These are phyloP conservation scores for Haemorhous mexicanus DNA, from an alignment of 2,113 vertebrate species.

Conservation along the genomic window DNA sequence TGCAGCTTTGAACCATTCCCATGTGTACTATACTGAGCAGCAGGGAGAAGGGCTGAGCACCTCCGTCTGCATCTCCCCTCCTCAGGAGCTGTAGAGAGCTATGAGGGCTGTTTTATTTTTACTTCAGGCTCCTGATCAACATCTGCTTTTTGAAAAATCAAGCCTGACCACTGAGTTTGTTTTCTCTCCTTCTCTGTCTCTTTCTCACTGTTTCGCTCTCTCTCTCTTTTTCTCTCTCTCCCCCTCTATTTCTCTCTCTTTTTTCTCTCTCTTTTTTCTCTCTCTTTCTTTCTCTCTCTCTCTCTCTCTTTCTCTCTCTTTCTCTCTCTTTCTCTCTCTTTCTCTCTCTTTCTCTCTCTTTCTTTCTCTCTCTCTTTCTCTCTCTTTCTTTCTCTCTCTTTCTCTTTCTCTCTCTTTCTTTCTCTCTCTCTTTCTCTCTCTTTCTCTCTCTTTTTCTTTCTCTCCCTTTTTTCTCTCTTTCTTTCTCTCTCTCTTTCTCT, in stretches of 20 bases:
- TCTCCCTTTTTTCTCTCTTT: rapidly evolving
- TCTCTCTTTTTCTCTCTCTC: rapidly evolving
- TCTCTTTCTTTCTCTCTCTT: rapidly evolving
- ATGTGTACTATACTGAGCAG: rapidly evolving
- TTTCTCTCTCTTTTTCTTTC: rapidly evolving
- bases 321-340: rapidly evolving
- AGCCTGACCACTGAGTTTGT: not conserved
- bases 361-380: rapidly evolving
- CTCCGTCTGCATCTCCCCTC: not conserved
- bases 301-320: rapidly evolving
- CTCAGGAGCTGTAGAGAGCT: not conserved
- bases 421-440: too few species aligned
- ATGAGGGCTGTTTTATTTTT: not conserved
- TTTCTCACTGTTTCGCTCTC: too few species aligned
- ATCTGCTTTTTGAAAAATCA: not conserved
- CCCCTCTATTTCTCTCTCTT: rapidly evolving
- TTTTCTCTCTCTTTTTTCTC: rapidly evolving
- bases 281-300: too few species aligned
- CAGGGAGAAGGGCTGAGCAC: not conserved
- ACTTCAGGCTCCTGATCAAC: not conserved
- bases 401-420: rapidly evolving
- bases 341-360: rapidly evolving
- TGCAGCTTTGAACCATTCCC: not conserved
- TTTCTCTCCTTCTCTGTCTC: rapidly evolving
- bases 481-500: rapidly evolving